A percentile compares a stretch with the other conserved stretches of the same genome.
phyloP scores from a whole-genome alignment of 2,888 invertebrate species.

The Hedya salicella region DNA sequence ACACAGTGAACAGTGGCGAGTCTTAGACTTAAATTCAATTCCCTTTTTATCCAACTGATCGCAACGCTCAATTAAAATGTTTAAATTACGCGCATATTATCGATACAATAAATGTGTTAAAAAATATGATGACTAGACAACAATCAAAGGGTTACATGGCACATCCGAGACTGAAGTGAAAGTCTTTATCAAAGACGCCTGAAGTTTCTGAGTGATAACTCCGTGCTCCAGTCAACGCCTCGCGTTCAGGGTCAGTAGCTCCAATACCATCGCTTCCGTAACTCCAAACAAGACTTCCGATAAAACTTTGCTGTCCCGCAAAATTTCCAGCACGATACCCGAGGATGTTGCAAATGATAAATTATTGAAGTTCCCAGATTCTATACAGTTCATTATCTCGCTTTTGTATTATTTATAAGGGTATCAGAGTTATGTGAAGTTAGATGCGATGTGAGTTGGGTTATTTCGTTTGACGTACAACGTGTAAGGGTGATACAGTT shows the following conservation, averaged over 20 bases:
- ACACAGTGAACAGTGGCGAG: too few relatives aligned
- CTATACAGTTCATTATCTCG: constrained; percentile 67
- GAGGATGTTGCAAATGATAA: constrained; percentile 68
- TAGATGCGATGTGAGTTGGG: constrained; percentile 26
- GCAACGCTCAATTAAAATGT: too few relatives aligned
- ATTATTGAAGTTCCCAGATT: constrained; percentile 73
- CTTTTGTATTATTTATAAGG: constrained; percentile 54
- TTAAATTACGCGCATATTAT: too few relatives aligned
- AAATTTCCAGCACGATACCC: constrained; percentile 64
- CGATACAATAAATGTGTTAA: too few relatives aligned
- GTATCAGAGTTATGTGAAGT: constrained; percentile 41
- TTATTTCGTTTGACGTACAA: constrained; percentile 32
- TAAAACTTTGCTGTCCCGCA: constrained; percentile 64
- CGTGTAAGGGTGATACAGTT: constrained; percentile 2
- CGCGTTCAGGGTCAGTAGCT: constrained; percentile 10
- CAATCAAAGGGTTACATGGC: too few relatives aligned
- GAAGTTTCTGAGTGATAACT: constrained; percentile 17
- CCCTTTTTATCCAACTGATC: too few relatives aligned
- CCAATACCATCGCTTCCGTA: constrained; percentile 30
- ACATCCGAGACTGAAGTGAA: background rate
- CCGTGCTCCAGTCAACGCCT: background rate
- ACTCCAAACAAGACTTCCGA: constrained; percentile 43
- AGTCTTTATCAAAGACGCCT: background rate
- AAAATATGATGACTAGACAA: too few relatives aligned
- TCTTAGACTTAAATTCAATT: too few relatives aligned